Evolutionary conservation across 2,888 invertebrate genomes (phyloP).

Genomic region (Ophion costatus): DNA sequence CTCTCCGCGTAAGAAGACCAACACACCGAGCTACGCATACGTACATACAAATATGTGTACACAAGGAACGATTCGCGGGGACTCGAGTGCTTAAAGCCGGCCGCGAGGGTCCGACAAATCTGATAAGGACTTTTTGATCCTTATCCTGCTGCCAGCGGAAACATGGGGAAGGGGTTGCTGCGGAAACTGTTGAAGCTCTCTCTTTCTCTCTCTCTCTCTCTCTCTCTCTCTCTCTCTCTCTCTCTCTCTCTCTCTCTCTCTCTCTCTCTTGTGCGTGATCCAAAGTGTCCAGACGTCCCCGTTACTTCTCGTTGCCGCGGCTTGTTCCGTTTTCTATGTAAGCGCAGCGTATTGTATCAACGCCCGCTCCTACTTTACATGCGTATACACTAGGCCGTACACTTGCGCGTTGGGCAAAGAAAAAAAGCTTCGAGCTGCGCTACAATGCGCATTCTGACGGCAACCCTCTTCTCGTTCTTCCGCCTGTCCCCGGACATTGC

Average conservation of each 20-base stretch:
- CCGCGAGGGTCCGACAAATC: conserved; percentile 81
- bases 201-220: background rate
- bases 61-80: conserved; percentile 15
- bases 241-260: background rate
- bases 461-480: conserved; percentile 45
- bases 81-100: conserved; percentile 63
- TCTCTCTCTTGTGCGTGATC: conserved; percentile 24
- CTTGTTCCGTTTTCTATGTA: conserved; percentile 41
- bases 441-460: conserved; percentile 59
- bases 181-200: conserved; percentile 55
- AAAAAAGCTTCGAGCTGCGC: conserved; percentile 59
- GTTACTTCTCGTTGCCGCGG: conserved; percentile 49
- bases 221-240: background rate
- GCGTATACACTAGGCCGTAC: conserved; percentile 5
- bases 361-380: conserved; percentile 44
- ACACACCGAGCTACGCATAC: conserved; percentile 6
- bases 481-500: conserved; percentile 38
- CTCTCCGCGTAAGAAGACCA: conserved; percentile 47
- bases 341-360: background rate
- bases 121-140: conserved; percentile 82
- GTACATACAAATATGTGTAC: conserved; percentile 9
- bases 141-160: conserved; percentile 69
- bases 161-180: conserved; percentile 50
- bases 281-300: conserved; percentile 62
- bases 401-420: conserved; percentile 16